These are phyloP conservation scores for Xerus inauris DNA, from an alignment of 2,113 vertebrate genomes.

Conservation along the genomic window DNA sequence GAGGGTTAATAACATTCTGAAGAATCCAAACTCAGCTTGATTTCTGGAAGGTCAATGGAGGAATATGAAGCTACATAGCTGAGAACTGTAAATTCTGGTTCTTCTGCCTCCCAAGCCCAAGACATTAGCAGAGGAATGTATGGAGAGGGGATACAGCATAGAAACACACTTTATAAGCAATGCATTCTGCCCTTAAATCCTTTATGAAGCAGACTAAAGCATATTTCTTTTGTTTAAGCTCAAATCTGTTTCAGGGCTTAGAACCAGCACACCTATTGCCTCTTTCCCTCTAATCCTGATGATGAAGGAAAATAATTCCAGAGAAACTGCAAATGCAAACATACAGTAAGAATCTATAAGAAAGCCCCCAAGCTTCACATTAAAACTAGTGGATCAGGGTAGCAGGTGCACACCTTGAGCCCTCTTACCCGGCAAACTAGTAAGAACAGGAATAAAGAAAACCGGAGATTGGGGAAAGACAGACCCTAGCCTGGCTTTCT, in stretches of 20 bases:
- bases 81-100: background rate
- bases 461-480: too few species aligned
- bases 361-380: background rate
- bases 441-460: background rate
- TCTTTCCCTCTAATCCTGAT: background rate
- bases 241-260: background rate
- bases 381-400: background rate
- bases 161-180: background rate
- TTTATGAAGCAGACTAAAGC: background rate
- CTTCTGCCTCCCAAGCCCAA: background rate
- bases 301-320: background rate
- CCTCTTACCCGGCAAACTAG: background rate
- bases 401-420: rapidly evolving
- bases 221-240: background rate
- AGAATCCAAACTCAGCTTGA: background rate
- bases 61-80: background rate
- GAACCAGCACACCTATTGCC: background rate
- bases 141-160: background rate
- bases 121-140: background rate
- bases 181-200: background rate
- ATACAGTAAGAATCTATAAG: background rate
- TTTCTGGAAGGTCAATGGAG: background rate
- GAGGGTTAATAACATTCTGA: background rate
- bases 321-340: background rate
- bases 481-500: background rate